Percentiles rank a stretch among this genome's conserved stretches.
Conservation (phyloP, 2,113 vertebrate species). For the Spilogale gracilis region DNA sequence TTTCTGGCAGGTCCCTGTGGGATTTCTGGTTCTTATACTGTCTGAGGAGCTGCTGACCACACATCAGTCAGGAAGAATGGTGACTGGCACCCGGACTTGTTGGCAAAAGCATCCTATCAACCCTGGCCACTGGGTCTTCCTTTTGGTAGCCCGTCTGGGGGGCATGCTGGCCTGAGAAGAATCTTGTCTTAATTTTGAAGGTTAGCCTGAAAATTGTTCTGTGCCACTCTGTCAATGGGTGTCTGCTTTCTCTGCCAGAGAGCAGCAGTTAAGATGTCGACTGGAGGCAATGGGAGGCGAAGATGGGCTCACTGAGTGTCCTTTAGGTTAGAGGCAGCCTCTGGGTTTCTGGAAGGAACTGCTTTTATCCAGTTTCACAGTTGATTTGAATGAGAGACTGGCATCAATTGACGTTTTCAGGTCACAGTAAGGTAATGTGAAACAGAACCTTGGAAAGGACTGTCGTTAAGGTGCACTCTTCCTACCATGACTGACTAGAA, state of each 20-base stretch:
- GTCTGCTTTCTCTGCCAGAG: not conserved
- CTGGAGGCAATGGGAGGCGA: not conserved
- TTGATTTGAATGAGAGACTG: conserved; percentile 34
- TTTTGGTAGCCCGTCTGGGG: not conserved
- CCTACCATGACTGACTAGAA: not conserved
- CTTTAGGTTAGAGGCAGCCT: not conserved
- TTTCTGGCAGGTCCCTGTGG: not conserved
- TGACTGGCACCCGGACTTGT: not conserved
- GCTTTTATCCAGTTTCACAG: conserved; percentile 44
- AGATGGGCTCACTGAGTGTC: not conserved
- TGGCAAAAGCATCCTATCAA: not conserved
- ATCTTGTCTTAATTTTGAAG: conserved; percentile 72
- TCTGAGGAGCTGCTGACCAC: not conserved
- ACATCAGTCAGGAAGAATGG: not conserved
- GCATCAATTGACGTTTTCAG: not conserved
- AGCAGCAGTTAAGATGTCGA: conserved; percentile 61
- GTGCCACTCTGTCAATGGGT: conserved; percentile 42
- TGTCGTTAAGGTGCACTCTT: not conserved
- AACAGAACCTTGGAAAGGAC: not conserved
- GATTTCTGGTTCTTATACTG: not conserved
- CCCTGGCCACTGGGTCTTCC: not conserved
- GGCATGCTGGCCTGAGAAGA: not conserved
- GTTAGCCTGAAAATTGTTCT: conserved; percentile 63
- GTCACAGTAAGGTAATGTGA: not conserved
- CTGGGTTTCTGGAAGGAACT: conserved; percentile 41